phyloP scores from a whole-genome alignment of 92 coral and sea anemone genomes.

The Meandrina meandrites region DNA sequence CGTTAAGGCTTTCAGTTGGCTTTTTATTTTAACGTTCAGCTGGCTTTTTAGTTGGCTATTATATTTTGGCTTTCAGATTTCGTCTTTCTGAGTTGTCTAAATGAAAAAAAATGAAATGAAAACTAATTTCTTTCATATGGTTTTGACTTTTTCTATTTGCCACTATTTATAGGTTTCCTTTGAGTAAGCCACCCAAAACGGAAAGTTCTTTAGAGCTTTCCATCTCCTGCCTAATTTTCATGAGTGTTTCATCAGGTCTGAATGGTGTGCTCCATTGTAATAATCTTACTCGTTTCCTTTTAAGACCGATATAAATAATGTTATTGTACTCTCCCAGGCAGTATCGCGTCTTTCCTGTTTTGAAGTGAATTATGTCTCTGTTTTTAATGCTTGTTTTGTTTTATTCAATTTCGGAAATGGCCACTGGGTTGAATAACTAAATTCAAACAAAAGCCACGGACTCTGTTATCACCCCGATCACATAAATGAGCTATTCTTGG shows the following conservation, averaged over 20 bases:
- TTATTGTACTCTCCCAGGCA: conserved; percentile 19
- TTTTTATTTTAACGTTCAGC: too few relatives aligned
- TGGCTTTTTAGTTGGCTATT: neutral
- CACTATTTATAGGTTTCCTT: neutral
- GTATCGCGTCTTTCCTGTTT: conserved; percentile 29
- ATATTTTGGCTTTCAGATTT: too few relatives aligned
- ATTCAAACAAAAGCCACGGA: neutral
- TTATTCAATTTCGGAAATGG: conserved; percentile 24
- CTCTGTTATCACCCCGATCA: neutral
- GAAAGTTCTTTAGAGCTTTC: neutral
- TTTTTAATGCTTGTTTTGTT: neutral
- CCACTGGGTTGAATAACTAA: neutral
- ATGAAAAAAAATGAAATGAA: too few relatives aligned
- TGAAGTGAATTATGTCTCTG: neutral
- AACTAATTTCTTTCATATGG: neutral
- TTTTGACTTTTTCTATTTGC: neutral
- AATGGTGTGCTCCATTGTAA: neutral
- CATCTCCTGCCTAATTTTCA: conserved; percentile 3
- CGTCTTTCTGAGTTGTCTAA: neutral
- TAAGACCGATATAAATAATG: neutral
- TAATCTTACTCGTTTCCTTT: neutral
- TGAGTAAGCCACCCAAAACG: neutral
- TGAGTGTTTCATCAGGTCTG: neutral
- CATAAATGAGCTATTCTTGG: neutral
- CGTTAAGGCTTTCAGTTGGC: too few relatives aligned